Percentiles rank a stretch among this genome's conserved stretches.
Evolutionary conservation across 2,797 vertebrate genomes (phyloP).

Genomic region (Takifugu rubripes): DNA sequence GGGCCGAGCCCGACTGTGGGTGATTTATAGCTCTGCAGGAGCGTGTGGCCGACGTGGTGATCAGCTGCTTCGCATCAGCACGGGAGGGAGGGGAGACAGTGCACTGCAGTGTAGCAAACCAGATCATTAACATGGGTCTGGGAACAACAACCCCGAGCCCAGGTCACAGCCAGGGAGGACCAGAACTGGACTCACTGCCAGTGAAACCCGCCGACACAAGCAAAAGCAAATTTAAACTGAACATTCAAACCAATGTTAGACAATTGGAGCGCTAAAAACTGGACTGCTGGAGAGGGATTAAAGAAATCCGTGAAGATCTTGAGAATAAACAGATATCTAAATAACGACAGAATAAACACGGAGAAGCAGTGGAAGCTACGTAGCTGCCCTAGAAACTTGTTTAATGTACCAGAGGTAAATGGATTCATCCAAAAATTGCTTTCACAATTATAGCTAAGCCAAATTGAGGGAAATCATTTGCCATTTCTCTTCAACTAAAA

Average conservation of each 20-base stretch:
- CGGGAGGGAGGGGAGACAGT: slow-evolving; percentile 40
- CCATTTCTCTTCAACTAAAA: slow-evolving; percentile 65
- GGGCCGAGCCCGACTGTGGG: slow-evolving; percentile 57
- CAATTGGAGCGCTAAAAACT: background rate
- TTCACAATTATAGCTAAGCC: slow-evolving; percentile 74
- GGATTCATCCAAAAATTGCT: slow-evolving; percentile 71
- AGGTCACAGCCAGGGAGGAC: slow-evolving; percentile 56
- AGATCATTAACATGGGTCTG: slow-evolving; percentile 76
- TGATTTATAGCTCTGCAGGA: slow-evolving; percentile 83
- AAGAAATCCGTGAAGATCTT: slow-evolving; percentile 33
- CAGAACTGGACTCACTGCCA: slow-evolving; percentile 45
- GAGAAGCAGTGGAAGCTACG: slow-evolving; percentile 49
- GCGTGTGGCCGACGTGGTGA: slow-evolving; percentile 67
- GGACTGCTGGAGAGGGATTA: slow-evolving; percentile 24
- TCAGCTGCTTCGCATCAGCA: slow-evolving; percentile 79
- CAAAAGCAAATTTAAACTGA: background rate
- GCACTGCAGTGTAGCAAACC: slow-evolving; percentile 80
- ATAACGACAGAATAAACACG: slow-evolving; percentile 51
- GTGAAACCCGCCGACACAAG: slow-evolving; percentile 25
- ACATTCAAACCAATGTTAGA: slow-evolving; percentile 2
- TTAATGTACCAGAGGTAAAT: slow-evolving; percentile 67
- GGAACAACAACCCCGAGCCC: slow-evolving; percentile 60
- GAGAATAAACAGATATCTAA: slow-evolving; percentile 46
- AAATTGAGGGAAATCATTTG: slow-evolving; percentile 70
- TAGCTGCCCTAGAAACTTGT: slow-evolving; percentile 68